A percentile compares a stretch with the other conserved stretches of the same genome.
Conservation (phyloP, 2,113 vertebrate genomes). For the Microcebus jonahi region DNA sequence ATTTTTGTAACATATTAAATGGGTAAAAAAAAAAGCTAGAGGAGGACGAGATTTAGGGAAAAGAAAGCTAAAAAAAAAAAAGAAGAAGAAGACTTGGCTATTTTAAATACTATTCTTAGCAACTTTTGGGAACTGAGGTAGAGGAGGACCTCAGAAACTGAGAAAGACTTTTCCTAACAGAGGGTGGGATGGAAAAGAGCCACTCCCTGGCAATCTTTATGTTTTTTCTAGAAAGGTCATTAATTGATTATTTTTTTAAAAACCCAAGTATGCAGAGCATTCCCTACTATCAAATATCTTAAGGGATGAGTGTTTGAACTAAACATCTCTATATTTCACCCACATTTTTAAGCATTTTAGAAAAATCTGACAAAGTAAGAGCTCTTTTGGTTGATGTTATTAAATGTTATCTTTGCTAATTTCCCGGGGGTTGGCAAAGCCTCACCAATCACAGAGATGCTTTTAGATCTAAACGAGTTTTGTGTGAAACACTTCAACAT, state of each 20-base stretch:
- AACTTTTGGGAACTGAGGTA: not conserved
- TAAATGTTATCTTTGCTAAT: conserved; percentile 75
- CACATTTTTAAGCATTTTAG: conserved; percentile 37
- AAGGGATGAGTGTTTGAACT: not conserved
- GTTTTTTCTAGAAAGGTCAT: not conserved
- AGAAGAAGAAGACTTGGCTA: conserved; percentile 27
- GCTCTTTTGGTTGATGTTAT: conserved; percentile 40
- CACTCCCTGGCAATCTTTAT: not conserved
- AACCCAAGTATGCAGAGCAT: not conserved
- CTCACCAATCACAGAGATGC: conserved; percentile 36
- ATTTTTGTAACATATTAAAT: conserved; percentile 68
- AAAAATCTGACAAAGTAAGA: conserved; percentile 44
- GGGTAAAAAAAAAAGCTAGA: conserved; percentile 57
- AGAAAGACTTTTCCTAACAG: not conserved
- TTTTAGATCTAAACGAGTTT: conserved; percentile 62
- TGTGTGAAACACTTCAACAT: conserved; percentile 67
- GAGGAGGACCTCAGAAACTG: not conserved
- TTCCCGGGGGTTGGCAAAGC: conserved; percentile 60
- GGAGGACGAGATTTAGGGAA: conserved; percentile 25
- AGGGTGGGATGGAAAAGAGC: not conserved
- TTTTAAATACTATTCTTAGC: conserved; percentile 34
- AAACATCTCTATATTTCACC: conserved; percentile 41
- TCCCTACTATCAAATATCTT: not conserved
- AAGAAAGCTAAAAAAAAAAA: conserved; percentile 18
- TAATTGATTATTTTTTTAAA: not conserved